Evolutionary conservation across 2,888 invertebrate genomes (phyloP).

Genomic region (Rhagophthalmus giganteus): DNA sequence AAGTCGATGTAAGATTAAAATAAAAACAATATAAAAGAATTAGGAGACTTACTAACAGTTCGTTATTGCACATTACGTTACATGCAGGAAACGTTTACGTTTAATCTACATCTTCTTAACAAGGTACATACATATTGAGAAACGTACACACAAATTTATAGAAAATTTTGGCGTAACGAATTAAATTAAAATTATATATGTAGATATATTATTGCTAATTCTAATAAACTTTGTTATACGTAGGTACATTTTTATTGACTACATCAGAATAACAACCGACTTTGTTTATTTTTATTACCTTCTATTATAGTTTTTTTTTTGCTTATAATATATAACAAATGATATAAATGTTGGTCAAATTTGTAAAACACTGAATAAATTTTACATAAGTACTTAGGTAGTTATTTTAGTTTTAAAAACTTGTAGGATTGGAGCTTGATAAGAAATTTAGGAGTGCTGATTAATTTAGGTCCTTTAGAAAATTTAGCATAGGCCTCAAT

Average conservation of each 20-base stretch:
- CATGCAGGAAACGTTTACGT: slow-evolving; percentile 18
- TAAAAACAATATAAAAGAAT: slow-evolving; percentile 20
- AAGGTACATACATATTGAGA: slow-evolving; percentile 3
- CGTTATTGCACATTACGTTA: slow-evolving; percentile 16
- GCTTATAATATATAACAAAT: neutral
- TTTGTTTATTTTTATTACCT: neutral
- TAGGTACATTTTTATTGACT: too few relatives aligned
- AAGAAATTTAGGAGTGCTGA: neutral
- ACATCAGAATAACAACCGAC: slow-evolving; percentile 9
- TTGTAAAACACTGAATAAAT: slow-evolving; percentile 16
- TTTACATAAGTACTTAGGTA: slow-evolving; percentile 1
- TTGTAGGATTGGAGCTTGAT: neutral
- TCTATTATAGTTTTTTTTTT: neutral
- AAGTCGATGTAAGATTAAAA: slow-evolving; percentile 41
- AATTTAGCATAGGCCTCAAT: slow-evolving; percentile 11
- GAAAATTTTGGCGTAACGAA: slow-evolving; percentile 11
- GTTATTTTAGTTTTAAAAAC: neutral
- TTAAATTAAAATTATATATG: slow-evolving; percentile 15
- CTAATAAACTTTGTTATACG: neutral
- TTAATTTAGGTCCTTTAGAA: neutral
- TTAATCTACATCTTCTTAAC: too few relatives aligned
- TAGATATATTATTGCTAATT: neutral
- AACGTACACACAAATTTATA: slow-evolving; percentile 1
- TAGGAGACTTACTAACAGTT: slow-evolving; percentile 9
- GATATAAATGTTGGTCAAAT: slow-evolving; percentile 33